Conservation (phyloP, 2,113 vertebrate genomes). For the Origma solitaria region DNA sequence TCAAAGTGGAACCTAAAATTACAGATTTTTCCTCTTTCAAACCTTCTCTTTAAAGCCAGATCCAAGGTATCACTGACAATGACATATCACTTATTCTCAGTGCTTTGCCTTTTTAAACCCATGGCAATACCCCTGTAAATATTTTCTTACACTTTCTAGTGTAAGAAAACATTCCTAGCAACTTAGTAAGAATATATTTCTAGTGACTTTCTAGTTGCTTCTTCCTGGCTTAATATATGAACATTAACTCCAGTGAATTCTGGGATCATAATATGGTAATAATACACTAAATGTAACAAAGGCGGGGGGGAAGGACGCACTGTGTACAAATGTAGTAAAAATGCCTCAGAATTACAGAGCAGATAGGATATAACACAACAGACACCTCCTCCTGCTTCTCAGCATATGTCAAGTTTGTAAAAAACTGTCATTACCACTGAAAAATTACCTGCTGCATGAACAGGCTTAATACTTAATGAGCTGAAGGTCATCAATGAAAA, state of each 20-base stretch:
- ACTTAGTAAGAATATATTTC: no score
- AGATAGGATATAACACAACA: background rate
- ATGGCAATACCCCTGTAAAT: background rate
- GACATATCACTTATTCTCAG: background rate
- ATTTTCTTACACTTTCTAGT: background rate
- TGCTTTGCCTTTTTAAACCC: background rate
- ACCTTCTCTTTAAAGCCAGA: background rate
- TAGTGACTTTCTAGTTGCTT: background rate
- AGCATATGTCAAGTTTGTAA: background rate
- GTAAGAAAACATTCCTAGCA: no score
- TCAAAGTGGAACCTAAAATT: background rate
- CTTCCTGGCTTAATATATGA: background rate
- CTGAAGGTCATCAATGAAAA: background rate
- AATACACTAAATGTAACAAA: background rate
- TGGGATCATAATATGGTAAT: background rate
- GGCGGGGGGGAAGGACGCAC: background rate
- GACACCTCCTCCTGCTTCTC: background rate
- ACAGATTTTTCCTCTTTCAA: background rate
- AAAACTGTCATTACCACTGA: background rate
- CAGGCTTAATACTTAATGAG: background rate
- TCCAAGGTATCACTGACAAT: background rate
- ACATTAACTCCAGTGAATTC: background rate
- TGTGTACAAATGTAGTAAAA: background rate
- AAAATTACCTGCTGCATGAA: background rate
- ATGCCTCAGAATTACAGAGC: background rate